These are phyloP conservation scores for Thera britannica DNA, from an alignment of 2,888 invertebrate genomes.

Conservation along the genomic window DNA sequence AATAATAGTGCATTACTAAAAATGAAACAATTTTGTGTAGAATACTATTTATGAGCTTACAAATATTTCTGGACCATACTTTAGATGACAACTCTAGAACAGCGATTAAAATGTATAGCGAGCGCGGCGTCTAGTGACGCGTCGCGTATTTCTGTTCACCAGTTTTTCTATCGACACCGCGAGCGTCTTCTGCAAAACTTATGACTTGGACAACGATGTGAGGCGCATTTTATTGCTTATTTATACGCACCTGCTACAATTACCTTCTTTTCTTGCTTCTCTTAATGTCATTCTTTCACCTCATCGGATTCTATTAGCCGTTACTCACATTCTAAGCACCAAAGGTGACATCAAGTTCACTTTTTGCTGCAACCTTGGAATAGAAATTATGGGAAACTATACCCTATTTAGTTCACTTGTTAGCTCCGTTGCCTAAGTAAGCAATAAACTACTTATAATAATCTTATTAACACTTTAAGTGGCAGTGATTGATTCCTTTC, in stretches of 20 bases:
- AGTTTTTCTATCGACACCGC: constrained; percentile 32
- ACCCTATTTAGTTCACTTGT: constrained; percentile 25
- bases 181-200: constrained; percentile 13
- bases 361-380: constrained; percentile 27
- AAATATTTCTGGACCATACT: constrained; percentile 11
- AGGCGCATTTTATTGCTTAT: constrained; percentile 46
- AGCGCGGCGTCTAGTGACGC: constrained; percentile 44
- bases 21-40: no score
- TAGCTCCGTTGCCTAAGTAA: constrained; percentile 25
- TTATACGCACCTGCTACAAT: constrained; percentile 50
- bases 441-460: constrained; percentile 36
- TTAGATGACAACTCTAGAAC: constrained; percentile 50
- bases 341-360: constrained; percentile 26
- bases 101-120: constrained; percentile 51
- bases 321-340: constrained; percentile 43
- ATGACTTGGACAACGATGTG: constrained; percentile 36
- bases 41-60: no score
- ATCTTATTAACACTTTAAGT: constrained; percentile 49
- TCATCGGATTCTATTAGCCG: constrained; percentile 45
- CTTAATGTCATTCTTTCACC: constrained; percentile 51
- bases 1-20: no score
- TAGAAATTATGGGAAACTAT: constrained; percentile 28
- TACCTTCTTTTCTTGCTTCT: constrained; percentile 43
- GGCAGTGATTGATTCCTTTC: constrained; percentile 49
- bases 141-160: constrained; percentile 25